A percentile compares a stretch with the other conserved stretches of the same genome.
These are phyloP conservation scores for Denticeps clupeoides DNA, from an alignment of 2,797 vertebrate genomes.

Conservation along the genomic window DNA sequence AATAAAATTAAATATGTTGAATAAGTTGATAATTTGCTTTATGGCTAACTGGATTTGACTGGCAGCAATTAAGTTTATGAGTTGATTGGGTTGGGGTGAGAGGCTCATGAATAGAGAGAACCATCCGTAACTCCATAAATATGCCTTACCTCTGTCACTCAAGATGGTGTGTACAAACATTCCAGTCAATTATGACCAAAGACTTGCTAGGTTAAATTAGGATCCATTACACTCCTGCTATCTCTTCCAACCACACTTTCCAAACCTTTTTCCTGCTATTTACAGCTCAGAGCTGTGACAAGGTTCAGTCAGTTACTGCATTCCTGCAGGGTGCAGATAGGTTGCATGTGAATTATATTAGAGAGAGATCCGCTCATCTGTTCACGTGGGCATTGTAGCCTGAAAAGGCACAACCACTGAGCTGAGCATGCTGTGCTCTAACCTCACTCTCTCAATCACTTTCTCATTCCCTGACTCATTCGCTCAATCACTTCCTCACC, in stretches of 20 bases:
- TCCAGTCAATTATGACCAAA: neutral
- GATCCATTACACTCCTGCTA: conserved; percentile 19
- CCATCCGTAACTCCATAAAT: too few relatives aligned
- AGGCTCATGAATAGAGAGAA: too few relatives aligned
- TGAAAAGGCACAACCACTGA: conserved; percentile 7
- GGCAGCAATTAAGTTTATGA: conserved; percentile 1
- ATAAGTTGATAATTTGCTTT: too few relatives aligned
- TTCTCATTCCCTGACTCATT: neutral
- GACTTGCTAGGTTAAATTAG: neutral
- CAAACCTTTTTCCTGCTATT: conserved; percentile 22
- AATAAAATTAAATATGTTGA: neutral
- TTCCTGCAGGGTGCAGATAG: conserved; percentile 18
- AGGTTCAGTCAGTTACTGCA: neutral
- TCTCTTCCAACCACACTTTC: conserved; percentile 16
- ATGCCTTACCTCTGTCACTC: too few relatives aligned
- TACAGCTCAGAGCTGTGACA: conserved; percentile 6
- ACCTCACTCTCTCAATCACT: too few relatives aligned
- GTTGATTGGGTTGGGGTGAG: conserved; percentile 2
- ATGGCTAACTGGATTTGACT: too few relatives aligned
- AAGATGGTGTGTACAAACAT: conserved; percentile 3
- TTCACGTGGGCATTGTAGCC: conserved; percentile 26
- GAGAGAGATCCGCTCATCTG: conserved; percentile 17
- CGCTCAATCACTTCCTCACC: neutral
- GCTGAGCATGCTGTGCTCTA: neutral
- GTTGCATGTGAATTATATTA: conserved; percentile 17